Conservation (phyloP, 1,140 invertebrate species). For the Triops cancriformis region DNA sequence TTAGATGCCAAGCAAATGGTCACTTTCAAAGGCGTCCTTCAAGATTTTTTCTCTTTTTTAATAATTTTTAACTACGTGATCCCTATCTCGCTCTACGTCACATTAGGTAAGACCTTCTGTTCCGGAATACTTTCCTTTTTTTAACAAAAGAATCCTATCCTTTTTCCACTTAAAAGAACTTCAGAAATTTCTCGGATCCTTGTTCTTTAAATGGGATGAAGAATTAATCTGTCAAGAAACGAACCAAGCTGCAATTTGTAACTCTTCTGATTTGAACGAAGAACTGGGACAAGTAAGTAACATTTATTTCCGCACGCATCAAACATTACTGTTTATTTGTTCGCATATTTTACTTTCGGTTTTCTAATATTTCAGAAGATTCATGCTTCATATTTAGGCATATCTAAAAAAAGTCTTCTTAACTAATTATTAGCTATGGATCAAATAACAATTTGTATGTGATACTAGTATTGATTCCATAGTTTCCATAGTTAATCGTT, state of each 20-base stretch:
- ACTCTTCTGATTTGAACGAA: constrained; percentile 61
- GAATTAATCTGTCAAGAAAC: constrained; percentile 48
- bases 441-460: too few relatives aligned
- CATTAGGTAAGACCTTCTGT: constrained; percentile 47
- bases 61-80: constrained; percentile 59
- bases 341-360: too few relatives aligned
- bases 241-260: constrained; percentile 47
- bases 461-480: too few relatives aligned
- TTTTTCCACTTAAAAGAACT: constrained; percentile 43
- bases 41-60: constrained; percentile 47
- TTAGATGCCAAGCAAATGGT: neutral
- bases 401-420: too few relatives aligned
- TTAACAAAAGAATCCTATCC: constrained; percentile 25
- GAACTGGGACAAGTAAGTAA: constrained; percentile 52
- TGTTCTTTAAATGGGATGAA: constrained; percentile 54
- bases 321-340: too few relatives aligned
- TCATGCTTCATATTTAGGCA: too few relatives aligned
- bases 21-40: constrained; percentile 34
- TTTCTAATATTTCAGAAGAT: too few relatives aligned
- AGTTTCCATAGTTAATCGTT: too few relatives aligned
- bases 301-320: constrained; percentile 36
- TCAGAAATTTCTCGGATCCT: constrained; percentile 56
- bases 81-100: constrained; percentile 60
- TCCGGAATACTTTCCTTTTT: constrained; percentile 21
- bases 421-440: too few relatives aligned